Evolutionary conservation across 2,888 invertebrate species (phyloP).

Genomic region (Ophion slaviceki): DNA sequence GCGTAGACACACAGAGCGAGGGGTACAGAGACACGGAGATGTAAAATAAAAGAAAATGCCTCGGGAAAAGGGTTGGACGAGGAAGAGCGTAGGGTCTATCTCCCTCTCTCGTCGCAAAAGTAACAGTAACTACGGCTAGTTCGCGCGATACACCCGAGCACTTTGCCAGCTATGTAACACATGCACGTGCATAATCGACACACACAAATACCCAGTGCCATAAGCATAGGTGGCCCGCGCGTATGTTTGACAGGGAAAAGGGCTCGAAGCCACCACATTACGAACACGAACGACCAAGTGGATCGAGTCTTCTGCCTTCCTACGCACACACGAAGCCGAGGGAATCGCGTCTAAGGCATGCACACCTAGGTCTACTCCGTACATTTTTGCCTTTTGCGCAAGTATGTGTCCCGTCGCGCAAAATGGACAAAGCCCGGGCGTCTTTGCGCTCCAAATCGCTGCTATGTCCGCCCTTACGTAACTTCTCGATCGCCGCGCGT

Average conservation of each 20-base stretch:
- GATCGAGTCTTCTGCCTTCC: neutral
- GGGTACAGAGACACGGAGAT: too few species aligned
- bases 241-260: neutral
- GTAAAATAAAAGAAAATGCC: neutral
- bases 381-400: neutral
- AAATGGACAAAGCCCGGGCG: neutral
- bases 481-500: constrained; percentile 1
- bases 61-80: constrained; percentile 30
- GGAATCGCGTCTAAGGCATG: neutral
- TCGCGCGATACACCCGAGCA: constrained; percentile 76
- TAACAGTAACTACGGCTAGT: constrained; percentile 82
- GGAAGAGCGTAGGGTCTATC: neutral
- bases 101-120: constrained; percentile 77
- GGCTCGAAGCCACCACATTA: constrained; percentile 3
- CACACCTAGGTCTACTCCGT: neutral
- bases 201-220: constrained; percentile 1
- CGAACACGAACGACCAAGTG: neutral
- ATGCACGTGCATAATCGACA: neutral
- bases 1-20: too few species aligned
- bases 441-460: constrained; percentile 1
- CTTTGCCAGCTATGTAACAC: constrained; percentile 42
- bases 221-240: neutral
- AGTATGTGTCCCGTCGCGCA: neutral
- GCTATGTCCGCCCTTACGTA: constrained; percentile 10
- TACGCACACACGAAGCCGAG: neutral